Percentiles rank a stretch among this genome's conserved stretches.
Evolutionary conservation across 2,113 vertebrate species (phyloP).

Genomic region (Solenodon paradoxus): DNA sequence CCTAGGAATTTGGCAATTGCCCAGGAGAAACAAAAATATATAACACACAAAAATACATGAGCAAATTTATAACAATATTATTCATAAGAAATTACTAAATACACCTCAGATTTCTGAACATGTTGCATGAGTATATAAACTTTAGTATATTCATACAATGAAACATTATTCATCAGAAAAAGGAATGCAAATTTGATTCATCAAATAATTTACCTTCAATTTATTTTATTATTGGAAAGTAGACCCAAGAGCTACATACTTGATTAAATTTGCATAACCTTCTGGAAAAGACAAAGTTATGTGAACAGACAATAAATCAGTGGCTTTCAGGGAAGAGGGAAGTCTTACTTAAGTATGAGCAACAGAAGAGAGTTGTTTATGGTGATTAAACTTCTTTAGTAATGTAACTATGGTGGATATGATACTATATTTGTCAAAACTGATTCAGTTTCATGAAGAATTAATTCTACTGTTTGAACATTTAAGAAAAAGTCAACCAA

Average conservation of each 20-base stretch:
- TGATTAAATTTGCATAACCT: background rate
- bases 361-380: background rate
- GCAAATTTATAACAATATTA: background rate
- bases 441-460: background rate
- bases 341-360: background rate
- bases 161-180: background rate
- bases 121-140: background rate
- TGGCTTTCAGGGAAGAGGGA: background rate
- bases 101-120: background rate
- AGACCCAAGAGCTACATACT: background rate
- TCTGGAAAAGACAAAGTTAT: background rate
- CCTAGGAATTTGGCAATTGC: background rate
- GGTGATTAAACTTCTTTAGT: background rate
- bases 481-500: background rate
- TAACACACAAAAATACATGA: background rate
- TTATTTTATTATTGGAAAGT: background rate
- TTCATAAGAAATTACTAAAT: background rate
- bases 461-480: background rate
- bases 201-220: background rate
- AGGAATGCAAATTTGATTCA: background rate
- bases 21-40: background rate
- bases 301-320: background rate
- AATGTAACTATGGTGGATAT: background rate
- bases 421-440: background rate
- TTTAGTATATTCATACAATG: too few relatives aligned